Evolutionary conservation across 2,797 vertebrate species (phyloP), one percentile per base, ranked within the genome.

Genomic region (Chiloscyllium punctatum): DNA sequence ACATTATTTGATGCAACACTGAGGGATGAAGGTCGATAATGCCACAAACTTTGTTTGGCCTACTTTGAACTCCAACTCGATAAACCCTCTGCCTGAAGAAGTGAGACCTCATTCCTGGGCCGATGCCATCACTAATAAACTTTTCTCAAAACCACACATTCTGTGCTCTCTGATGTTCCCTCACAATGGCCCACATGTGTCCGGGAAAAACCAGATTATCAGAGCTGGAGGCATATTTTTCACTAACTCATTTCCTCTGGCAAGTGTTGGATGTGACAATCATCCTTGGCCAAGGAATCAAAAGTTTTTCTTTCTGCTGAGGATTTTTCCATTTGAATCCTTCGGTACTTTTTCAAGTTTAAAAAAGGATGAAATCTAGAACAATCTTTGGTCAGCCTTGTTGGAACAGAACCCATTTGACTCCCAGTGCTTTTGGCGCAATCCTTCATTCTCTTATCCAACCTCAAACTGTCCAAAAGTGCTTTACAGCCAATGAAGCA

Each of bases 161-260:
- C 90, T 69, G 57, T 25, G 66, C 21, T 69, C 66, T 68, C 57
- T 42, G 57, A 94, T 68, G 62, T 68, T 62, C 57, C 21, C 6
- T 21, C 42, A 95, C 57, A 92, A 95, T 74, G 57, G 77, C 30
- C 69, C 33, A 51, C 88, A 77, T 94, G 72, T 95, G 95, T 95
- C 48, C 53, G 53, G 23, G 23, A 51, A 74, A 72, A 95, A 53
- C 51, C 30, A 27, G 69, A 94, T 48, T 79, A 51, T 77, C 42
- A 74, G 71, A 0, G 21, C 72, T 77, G 53, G 69, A 79, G 68
- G 51, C 68, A 72, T 72, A 30, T 95, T 71, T 68, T 74, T 66
- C 27, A 3, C 33, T 18, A 91, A 62, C 6, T 91, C 53, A 53
- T 53, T 90, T 90, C 87, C 87, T 90, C 30, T 66, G 62, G 88